A percentile compares a stretch with the other conserved stretches of the same genome.
phyloP scores from a whole-genome alignment of 2,888 invertebrate genomes.

The Mythimna albipuncta region DNA sequence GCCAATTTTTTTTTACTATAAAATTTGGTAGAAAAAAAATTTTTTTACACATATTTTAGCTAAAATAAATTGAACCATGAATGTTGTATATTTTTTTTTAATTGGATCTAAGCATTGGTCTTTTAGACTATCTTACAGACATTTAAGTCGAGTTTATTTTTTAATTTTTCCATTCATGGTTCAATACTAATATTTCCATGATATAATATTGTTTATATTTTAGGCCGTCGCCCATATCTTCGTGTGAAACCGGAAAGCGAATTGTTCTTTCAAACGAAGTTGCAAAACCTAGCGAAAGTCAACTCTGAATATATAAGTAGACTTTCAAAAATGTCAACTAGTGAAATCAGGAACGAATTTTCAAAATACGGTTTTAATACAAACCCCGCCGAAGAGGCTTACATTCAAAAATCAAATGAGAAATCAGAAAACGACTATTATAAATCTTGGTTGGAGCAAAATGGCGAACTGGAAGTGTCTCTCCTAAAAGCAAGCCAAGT shows the following conservation, averaged over 20 bases:
- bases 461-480: constrained; percentile 88
- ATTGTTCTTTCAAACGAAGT: constrained; percentile 83
- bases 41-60: constrained; percentile 43
- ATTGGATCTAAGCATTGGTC: constrained; percentile 63
- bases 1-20: constrained; percentile 80
- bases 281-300: constrained; percentile 82
- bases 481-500: constrained; percentile 81
- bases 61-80: constrained; percentile 83
- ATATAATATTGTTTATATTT: constrained; percentile 51
- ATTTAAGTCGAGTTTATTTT: constrained; percentile 77
- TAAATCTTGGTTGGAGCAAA: constrained; percentile 88
- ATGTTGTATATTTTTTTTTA: constrained; percentile 71
- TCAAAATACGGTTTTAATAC: constrained; percentile 85
- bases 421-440: constrained; percentile 86
- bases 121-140: constrained; percentile 87
- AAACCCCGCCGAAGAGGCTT: constrained; percentile 72
- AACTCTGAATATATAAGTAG: constrained; percentile 82
- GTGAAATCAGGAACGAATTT: constrained; percentile 84
- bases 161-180: constrained; percentile 84
- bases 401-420: constrained; percentile 71
- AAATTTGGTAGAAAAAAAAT: constrained; percentile 55
- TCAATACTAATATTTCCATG: constrained; percentile 68
- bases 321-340: constrained; percentile 84
- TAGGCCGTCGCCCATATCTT: constrained; percentile 77
- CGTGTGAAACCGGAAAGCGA: constrained; percentile 87